A percentile compares a stretch with the other conserved stretches of the same genome.
These are phyloP conservation scores for Lampropteryx suffumata DNA, from an alignment of 2,888 invertebrate genomes.

Conservation along the genomic window DNA sequence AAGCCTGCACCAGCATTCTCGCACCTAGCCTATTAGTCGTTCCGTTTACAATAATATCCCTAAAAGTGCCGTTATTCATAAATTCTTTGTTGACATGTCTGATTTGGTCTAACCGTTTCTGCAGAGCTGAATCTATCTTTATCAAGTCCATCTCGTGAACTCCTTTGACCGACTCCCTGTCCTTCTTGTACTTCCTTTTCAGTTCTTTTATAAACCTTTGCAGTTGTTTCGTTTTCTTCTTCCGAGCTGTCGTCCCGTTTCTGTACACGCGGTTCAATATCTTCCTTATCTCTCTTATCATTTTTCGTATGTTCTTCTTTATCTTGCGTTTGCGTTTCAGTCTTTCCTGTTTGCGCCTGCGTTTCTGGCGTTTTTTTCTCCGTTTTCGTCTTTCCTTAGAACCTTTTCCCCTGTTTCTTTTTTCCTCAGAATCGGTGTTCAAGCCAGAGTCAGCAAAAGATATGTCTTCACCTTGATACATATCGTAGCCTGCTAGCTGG, in stretches of 20 bases:
- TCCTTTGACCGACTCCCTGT: conserved; percentile 55
- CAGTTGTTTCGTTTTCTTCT: conserved; percentile 60
- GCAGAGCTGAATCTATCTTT: conserved; percentile 51
- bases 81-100: conserved; percentile 51
- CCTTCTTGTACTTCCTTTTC: conserved; percentile 60
- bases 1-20: conserved; percentile 50
- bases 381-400: conserved; percentile 40
- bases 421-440: conserved; percentile 56
- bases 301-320: conserved; percentile 53
- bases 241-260: conserved; percentile 55
- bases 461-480: conserved; percentile 65
- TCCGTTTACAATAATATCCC: conserved; percentile 58
- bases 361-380: conserved; percentile 35
- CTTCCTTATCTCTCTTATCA: conserved; percentile 56
- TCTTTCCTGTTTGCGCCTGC: conserved; percentile 43
- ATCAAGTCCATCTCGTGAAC: conserved; percentile 56
- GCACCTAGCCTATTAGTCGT: conserved; percentile 47
- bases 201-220: conserved; percentile 62
- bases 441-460: conserved; percentile 60
- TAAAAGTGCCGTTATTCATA: conserved; percentile 56
- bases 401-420: conserved; percentile 30
- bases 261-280: conserved; percentile 55
- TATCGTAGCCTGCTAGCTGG: conserved; percentile 59
- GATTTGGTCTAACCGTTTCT: conserved; percentile 49
- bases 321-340: conserved; percentile 55